Evolutionary conservation across 2,797 vertebrate species (phyloP).

Genomic region (Amphiprion clarkii): DNA sequence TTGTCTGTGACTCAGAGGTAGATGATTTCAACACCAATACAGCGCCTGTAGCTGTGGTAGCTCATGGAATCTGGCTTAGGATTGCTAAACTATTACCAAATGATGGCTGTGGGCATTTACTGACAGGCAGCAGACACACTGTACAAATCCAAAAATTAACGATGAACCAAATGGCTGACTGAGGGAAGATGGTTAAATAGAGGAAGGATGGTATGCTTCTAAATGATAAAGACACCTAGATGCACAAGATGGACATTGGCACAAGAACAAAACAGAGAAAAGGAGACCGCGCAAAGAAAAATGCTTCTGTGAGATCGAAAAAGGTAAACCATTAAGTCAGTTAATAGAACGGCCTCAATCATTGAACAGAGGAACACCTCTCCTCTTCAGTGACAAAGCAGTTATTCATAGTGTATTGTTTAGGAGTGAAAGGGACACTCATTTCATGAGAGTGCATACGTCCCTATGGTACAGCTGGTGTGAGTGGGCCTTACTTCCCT

Average conservation of each 20-base stretch:
- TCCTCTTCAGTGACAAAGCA: not conserved
- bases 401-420: conserved; percentile 31
- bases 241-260: too few species aligned
- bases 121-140: not conserved
- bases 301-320: not conserved
- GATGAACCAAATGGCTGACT: not conserved
- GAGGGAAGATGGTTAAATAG: not conserved
- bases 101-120: not conserved
- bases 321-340: not conserved
- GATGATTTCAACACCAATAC: conserved; percentile 9
- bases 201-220: not conserved
- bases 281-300: conserved; percentile 12
- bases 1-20: not conserved
- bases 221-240: not conserved
- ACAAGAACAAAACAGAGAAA: too few species aligned
- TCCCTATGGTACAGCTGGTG: conserved; percentile 15
- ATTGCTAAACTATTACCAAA: not conserved
- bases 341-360: not conserved
- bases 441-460: conserved; percentile 27
- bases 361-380: not conserved
- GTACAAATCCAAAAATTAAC: not conserved
- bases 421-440: conserved; percentile 1
- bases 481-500: conserved; percentile 11
- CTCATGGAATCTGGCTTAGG: not conserved
- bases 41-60: not conserved